These are phyloP conservation scores for Triplophysa bombifrons DNA, from an alignment of 2,797 vertebrate genomes.

Conservation along the genomic window DNA sequence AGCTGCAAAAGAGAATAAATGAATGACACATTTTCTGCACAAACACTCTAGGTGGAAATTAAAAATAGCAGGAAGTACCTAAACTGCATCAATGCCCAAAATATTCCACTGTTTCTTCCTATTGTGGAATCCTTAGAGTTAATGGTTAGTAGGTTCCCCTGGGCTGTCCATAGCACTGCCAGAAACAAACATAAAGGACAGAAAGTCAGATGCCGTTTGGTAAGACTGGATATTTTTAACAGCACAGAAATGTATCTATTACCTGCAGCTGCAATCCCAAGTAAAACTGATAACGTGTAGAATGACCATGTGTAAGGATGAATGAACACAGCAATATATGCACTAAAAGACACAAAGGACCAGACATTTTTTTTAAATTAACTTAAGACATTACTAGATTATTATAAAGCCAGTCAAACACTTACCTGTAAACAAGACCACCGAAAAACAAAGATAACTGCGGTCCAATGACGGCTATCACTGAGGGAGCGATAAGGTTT, in stretches of 20 bases:
- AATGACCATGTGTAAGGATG: slow-evolving; percentile 92
- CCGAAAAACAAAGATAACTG: slow-evolving; percentile 93
- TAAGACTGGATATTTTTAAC: neutral
- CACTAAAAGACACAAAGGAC: slow-evolving; percentile 11
- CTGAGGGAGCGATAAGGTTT: slow-evolving; percentile 91
- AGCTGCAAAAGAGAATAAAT: slow-evolving; percentile 71
- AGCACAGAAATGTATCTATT: slow-evolving; percentile 20
- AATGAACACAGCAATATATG: slow-evolving; percentile 91
- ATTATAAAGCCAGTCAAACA: too few relatives aligned
- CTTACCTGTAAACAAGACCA: slow-evolving; percentile 92
- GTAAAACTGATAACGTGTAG: slow-evolving; percentile 92
- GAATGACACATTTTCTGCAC: neutral
- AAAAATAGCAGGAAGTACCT: slow-evolving; percentile 74
- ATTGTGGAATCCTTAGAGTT: slow-evolving; percentile 92
- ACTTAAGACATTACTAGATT: neutral
- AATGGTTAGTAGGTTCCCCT: slow-evolving; percentile 91
- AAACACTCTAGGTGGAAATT: neutral
- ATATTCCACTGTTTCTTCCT: slow-evolving; percentile 94
- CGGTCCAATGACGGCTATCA: slow-evolving; percentile 88
- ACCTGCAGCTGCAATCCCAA: slow-evolving; percentile 95
- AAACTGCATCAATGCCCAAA: slow-evolving; percentile 95
- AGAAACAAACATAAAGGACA: slow-evolving; percentile 12
- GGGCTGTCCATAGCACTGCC: slow-evolving; percentile 95
- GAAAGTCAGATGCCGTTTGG: neutral
- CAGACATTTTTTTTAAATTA: too few relatives aligned